These are phyloP conservation scores for Eupithecia vulgata DNA, from an alignment of 2,888 invertebrate genomes.

Conservation along the genomic window DNA sequence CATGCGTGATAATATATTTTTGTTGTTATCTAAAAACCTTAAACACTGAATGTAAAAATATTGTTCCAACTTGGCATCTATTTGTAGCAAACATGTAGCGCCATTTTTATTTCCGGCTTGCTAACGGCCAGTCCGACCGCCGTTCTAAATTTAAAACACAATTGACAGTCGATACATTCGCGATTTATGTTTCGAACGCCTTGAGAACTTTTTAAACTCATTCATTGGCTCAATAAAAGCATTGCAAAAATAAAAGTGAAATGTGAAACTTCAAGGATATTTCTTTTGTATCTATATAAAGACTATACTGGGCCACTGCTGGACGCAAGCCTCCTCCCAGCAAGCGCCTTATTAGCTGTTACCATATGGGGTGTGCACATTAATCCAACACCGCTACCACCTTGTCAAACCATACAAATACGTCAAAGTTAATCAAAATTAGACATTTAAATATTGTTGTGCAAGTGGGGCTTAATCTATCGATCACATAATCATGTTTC, in stretches of 20 bases:
- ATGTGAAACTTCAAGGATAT: neutral
- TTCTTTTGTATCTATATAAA: neutral
- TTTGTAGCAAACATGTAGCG: neutral
- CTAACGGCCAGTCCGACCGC: constrained; percentile 29
- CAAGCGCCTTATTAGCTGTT: neutral
- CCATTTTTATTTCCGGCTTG: neutral
- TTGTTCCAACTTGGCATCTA: neutral
- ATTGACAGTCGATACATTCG: constrained; percentile 42
- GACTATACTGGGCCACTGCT: neutral
- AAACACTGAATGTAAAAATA: neutral
- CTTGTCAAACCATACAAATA: too few species aligned
- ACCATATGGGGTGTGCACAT: too few species aligned
- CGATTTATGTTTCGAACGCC: constrained; percentile 33
- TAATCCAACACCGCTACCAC: too few species aligned
- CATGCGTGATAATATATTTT: too few species aligned
- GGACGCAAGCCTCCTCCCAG: too few species aligned
- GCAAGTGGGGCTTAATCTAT: too few species aligned
- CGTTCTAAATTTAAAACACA: constrained; percentile 42
- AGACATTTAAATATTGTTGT: too few species aligned
- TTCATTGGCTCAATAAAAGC: constrained; percentile 8
- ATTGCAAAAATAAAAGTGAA: neutral
- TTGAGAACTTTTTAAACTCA: neutral
- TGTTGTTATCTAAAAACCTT: neutral
- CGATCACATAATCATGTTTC: too few species aligned
- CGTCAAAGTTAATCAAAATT: too few species aligned